A percentile compares a stretch with the other conserved stretches of the same genome.
Evolutionary conservation across 2,888 invertebrate species (phyloP).

Genomic region (Agapetus fuscipes): DNA sequence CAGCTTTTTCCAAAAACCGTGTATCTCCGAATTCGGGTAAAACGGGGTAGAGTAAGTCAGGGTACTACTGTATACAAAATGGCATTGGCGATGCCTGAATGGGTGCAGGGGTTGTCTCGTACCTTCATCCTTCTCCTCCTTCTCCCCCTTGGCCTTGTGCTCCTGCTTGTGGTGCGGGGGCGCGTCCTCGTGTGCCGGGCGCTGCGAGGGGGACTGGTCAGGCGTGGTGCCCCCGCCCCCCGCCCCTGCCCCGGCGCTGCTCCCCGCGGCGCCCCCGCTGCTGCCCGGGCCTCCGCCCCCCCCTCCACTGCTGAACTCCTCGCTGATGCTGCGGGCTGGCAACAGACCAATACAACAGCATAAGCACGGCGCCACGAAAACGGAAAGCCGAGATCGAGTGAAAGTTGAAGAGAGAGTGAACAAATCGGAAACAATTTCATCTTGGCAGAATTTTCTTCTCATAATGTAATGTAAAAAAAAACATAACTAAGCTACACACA

Average conservation of each 20-base stretch:
- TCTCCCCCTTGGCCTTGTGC: slow-evolving; percentile 51
- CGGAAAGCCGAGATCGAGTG: too few relatives aligned
- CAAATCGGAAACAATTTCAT: too few relatives aligned
- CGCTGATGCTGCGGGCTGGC: slow-evolving; percentile 90
- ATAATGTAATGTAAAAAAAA: too few relatives aligned
- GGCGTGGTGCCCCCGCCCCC: slow-evolving; percentile 24
- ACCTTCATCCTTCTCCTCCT: slow-evolving; percentile 93
- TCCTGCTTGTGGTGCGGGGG: slow-evolving; percentile 45
- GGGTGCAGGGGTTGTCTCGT: background rate
- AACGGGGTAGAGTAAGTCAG: too few relatives aligned
- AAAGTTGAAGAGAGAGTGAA: too few relatives aligned
- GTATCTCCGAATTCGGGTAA: too few relatives aligned
- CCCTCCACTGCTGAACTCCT: slow-evolving; percentile 93
- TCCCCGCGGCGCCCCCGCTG: slow-evolving; percentile 26
- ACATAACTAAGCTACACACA: too few relatives aligned
- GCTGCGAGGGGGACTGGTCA: slow-evolving; percentile 11
- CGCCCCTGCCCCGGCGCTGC: slow-evolving; percentile 41
- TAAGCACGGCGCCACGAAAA: too few relatives aligned
- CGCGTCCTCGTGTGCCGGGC: slow-evolving; percentile 40
- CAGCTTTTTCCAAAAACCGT: too few relatives aligned
- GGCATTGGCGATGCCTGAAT: too few relatives aligned
- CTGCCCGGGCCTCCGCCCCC: slow-evolving; percentile 30
- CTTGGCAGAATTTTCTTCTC: too few relatives aligned
- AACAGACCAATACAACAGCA: slow-evolving; percentile 18
- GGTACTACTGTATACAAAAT: too few relatives aligned